phyloP scores from a whole-genome alignment of 2,113 vertebrate genomes.

The Zosterops pallidus region DNA sequence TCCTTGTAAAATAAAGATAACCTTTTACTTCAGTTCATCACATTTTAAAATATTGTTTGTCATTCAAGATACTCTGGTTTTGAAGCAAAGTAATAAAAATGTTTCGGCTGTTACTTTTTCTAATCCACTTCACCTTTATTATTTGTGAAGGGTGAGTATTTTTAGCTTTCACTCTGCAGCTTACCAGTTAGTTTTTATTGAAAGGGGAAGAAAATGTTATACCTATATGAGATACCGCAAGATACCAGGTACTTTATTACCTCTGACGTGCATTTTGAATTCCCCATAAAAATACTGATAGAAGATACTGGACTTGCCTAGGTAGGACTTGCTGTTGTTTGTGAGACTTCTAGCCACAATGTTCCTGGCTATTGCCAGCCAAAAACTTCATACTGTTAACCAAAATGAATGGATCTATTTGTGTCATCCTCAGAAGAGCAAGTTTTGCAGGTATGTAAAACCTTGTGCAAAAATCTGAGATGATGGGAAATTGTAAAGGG shows the following conservation, averaged over 20 bases:
- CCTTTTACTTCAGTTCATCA: background rate
- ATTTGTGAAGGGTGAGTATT: background rate
- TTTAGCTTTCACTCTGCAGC: background rate
- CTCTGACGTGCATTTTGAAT: background rate
- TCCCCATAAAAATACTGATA: background rate
- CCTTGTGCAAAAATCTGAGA: background rate
- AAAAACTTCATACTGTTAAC: background rate
- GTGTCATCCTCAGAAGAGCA: slow-evolving; percentile 37
- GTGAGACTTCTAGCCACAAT: background rate
- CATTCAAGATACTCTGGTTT: background rate
- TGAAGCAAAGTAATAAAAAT: background rate
- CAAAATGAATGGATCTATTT: slow-evolving; percentile 32
- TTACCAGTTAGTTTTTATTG: background rate
- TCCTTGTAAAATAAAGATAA: background rate
- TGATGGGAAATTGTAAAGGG: background rate
- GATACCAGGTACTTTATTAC: background rate
- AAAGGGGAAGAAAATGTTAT: background rate
- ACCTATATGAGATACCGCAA: background rate
- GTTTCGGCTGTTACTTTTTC: background rate
- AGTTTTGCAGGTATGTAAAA: slow-evolving; percentile 60
- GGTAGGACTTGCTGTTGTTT: background rate
- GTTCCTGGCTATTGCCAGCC: background rate
- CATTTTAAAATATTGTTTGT: background rate
- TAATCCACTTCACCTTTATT: background rate
- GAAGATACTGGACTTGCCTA: background rate